phyloP scores from a whole-genome alignment of 2,797 vertebrate species.

The Sternarchorhynchus goeldii region DNA sequence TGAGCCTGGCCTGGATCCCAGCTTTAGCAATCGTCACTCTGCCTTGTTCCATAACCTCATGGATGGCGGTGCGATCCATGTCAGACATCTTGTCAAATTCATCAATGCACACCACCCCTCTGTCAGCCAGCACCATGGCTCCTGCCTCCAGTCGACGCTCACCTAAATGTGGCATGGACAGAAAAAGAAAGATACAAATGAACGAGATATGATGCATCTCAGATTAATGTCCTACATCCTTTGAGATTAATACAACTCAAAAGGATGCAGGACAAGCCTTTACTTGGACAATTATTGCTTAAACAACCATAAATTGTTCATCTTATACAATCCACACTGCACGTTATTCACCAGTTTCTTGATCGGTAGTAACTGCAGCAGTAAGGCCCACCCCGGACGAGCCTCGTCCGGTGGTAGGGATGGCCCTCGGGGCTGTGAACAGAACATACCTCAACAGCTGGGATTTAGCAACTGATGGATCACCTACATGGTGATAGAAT shows the following conservation, averaged over 20 bases:
- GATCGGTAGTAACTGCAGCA: slow-evolving; percentile 73
- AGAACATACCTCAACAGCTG: slow-evolving; percentile 68
- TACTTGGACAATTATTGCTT: neutral
- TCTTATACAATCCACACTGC: neutral
- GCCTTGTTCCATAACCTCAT: slow-evolving; percentile 91
- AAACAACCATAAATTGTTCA: neutral
- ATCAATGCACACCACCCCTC: slow-evolving; percentile 89
- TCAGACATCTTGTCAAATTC: slow-evolving; percentile 93
- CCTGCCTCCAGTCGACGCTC: slow-evolving; percentile 85
- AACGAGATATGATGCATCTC: no score
- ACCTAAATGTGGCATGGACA: slow-evolving; percentile 63
- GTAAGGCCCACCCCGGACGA: slow-evolving; percentile 70
- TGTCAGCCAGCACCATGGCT: slow-evolving; percentile 87
- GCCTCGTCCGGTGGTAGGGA: slow-evolving; percentile 71
- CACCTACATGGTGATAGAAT: slow-evolving; percentile 54
- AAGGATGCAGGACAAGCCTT: neutral
- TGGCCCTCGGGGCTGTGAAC: slow-evolving; percentile 64
- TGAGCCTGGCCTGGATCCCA: slow-evolving; percentile 86
- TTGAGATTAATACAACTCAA: neutral
- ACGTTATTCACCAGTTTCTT: slow-evolving; percentile 59
- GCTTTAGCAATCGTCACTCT: slow-evolving; percentile 87
- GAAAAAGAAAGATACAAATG: neutral
- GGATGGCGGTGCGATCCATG: slow-evolving; percentile 87
- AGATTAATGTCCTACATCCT: no score
- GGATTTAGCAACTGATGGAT: slow-evolving; percentile 67